These are phyloP conservation scores for Gryon sp. DNA, from an alignment of 1,140 invertebrate genomes.

Conservation along the genomic window DNA sequence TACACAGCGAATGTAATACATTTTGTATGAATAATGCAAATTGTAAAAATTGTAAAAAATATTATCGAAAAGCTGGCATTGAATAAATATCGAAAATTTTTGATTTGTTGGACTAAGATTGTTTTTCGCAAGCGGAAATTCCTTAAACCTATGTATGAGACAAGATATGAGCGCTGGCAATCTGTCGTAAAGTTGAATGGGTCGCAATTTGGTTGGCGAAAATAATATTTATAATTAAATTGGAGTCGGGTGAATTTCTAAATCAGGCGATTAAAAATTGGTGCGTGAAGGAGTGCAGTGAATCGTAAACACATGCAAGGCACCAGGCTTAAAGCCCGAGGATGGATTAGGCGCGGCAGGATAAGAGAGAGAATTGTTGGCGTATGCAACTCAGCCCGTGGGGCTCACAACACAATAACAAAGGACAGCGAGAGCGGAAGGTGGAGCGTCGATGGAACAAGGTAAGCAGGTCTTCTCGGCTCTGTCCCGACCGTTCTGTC, in stretches of 20 bases:
- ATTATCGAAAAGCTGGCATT: no score
- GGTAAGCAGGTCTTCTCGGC: constrained; percentile 63
- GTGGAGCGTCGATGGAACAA: constrained; percentile 59
- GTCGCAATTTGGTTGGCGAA: constrained; percentile 20
- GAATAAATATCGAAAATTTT: no score
- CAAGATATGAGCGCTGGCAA: constrained; percentile 2
- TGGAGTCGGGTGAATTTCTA: constrained; percentile 27
- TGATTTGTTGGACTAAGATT: no score
- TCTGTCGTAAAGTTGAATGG: constrained; percentile 32
- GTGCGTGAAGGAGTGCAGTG: constrained; percentile 26
- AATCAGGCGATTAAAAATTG: constrained; percentile 47
- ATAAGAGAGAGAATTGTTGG: constrained; percentile 56
- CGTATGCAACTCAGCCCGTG: constrained; percentile 47
- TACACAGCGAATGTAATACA: no score
- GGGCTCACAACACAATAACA: constrained; percentile 38
- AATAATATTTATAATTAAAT: constrained; percentile 39
- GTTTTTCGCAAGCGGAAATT: constrained; percentile 34
- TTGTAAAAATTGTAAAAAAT: no score
- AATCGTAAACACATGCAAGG: constrained; percentile 45
- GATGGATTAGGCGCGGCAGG: constrained; percentile 56
- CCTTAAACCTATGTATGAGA: constrained; percentile 9
- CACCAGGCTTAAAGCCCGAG: constrained; percentile 21
- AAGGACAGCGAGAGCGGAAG: constrained; percentile 61
- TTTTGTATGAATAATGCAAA: no score
- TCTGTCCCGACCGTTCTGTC: constrained; percentile 18